Base-by-base conservation (phyloP, 2,113 vertebrate species). In the Egretta garzetta region DNA sequence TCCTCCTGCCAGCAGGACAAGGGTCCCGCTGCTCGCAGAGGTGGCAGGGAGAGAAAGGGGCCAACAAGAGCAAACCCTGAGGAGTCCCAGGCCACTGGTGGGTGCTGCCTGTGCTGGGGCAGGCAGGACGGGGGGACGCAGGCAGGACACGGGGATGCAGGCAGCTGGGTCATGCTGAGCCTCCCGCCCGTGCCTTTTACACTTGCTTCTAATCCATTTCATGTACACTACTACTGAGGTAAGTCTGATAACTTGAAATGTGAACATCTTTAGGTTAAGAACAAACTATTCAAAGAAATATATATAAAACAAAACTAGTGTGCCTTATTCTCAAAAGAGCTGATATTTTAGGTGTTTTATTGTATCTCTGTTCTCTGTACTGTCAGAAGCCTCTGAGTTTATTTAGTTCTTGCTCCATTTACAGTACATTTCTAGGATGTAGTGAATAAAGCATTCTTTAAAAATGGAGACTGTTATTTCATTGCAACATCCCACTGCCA, bases 391-490 rank as follows among this genome's bases (percentile, higher is more conserved):
- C 92, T 98, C 93, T 96, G 80, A 93, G 80, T 97, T 96, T 98
- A 95, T 98, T 97, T 98, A 97, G 97, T 92, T 97, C 70, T 97
- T 97, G 87, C 96, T 98, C 85, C 97, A 97, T 97, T 98, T 98
- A 98, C 95, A 97, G 77, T 97, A 96, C 98, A 81, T 98, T 98
- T 96, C 94, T 97, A 97, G 97, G 89, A 96, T 91, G 95, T 98
- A 98, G 98, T 98, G 92, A 99, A 99, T 99, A 99, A 99, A 98
- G 98, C 97, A 98, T 98, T 98, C 96, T 98, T 97, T 97, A 96
- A 98, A 98, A 95, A 88, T 14, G 24, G 77, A 88, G 63, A 72
- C 30, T 95, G 76, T 82, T 82, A 93, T 20, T 96, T 96, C 63
- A 66, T 96, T 98, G 75, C 70, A 79, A 80, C 59, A 59, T 10